Conservation (phyloP, 2,113 vertebrate genomes). For the Pseudopipra pipra region DNA sequence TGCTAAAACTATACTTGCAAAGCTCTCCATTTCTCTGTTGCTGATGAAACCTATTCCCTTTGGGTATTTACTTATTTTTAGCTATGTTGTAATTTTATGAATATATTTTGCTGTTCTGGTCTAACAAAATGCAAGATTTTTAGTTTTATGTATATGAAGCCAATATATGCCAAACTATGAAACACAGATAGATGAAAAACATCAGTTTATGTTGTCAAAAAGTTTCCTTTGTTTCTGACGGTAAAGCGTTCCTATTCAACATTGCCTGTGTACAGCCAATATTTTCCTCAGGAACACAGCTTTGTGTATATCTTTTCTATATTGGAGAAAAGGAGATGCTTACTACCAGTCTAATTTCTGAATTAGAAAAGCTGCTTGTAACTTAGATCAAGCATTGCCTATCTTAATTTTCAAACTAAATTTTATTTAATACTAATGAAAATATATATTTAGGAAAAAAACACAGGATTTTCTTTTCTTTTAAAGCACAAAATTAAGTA, state of each 20-base stretch:
- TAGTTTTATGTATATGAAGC: not conserved
- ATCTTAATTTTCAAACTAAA: not conserved
- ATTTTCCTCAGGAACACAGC: not conserved
- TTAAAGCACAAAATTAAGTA: not conserved
- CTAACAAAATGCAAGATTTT: not conserved
- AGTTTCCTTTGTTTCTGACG: not conserved
- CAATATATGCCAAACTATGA: not conserved
- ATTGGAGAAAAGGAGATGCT: not conserved
- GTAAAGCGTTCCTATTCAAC: not conserved
- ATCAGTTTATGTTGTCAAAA: not conserved
- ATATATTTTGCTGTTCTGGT: not conserved
- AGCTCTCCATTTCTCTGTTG: not conserved
- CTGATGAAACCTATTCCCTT: not conserved
- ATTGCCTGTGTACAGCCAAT: not conserved
- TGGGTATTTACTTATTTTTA: accelerated
- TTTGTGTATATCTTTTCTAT: not conserved
- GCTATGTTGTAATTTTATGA: not conserved
- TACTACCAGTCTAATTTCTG: not conserved
- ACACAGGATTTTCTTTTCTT: not conserved
- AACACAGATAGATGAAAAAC: not conserved
- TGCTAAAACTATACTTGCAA: accelerated
- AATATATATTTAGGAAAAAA: not conserved
- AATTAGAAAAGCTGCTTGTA: not conserved
- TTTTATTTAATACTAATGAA: not conserved
- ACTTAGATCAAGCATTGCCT: not conserved